Base-by-base conservation (phyloP, 2,888 invertebrate genomes). In the Kuschelorhynchus macadamiae region DNA sequence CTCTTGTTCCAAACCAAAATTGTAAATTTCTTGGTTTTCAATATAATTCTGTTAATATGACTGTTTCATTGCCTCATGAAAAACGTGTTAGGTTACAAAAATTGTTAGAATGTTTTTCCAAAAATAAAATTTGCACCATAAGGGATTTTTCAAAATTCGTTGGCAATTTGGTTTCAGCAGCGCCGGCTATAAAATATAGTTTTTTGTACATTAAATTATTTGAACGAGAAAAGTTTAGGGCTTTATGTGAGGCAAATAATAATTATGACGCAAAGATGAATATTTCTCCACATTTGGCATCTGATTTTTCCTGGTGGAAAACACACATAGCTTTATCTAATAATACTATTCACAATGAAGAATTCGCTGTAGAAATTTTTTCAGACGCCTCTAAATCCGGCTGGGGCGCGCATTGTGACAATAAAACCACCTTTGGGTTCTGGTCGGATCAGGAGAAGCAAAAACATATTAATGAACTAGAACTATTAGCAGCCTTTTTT, bases 381-480 rank as follows among this genome's bases (percentile, higher is more conserved):
- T 60, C 74, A 9, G 75, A 75, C 46, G 74, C 74, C 1, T 76
- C 74, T 7, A 33, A 20, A 2, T 44, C 68, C 8, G 74, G 72
- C 11, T 76, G 75, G 75, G 75, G n/a, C 9, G 59, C 41, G 11
- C 56, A 50, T 39, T 73, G 71, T 57, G 65, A 69, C 12, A 59
- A 47, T 4, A 1, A 55, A 5, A 42, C 25, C 3, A 36, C 64
- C 14, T 61, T 56, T 30, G 75, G 75, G 0, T 47, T 60, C 11
- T 76, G 75, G 73, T 42, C 41, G 17, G 16, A 41, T 0, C 14
- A 21, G 5, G 74, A 76, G 64, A 20, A 20, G 16, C 18, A n/a
- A 14, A 1, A 18, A 8, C 75, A 74, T 42, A 76, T 74, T 12
- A 75, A 74, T 69, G 66, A 67, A 16, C 55, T 73, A 25, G 76